Evolutionary conservation across 2,797 vertebrate species (phyloP).

Genomic region (Alauda arvensis): DNA sequence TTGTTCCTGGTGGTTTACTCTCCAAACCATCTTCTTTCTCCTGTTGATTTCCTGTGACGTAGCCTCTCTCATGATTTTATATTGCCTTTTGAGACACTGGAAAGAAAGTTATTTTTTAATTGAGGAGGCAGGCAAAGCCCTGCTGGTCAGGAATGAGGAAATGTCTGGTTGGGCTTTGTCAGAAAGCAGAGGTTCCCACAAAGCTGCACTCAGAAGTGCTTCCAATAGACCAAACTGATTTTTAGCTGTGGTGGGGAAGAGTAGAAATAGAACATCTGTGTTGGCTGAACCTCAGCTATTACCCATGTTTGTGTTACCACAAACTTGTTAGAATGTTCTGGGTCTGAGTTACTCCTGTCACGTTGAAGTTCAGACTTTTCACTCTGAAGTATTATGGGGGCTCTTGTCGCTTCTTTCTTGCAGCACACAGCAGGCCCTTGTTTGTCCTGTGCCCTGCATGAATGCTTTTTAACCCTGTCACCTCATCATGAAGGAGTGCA

Average conservation of each 20-base stretch:
- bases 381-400: not conserved
- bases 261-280: not conserved
- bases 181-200: not conserved
- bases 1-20: not conserved
- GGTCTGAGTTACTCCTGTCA: not conserved
- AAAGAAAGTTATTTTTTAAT: not conserved
- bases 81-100: not conserved
- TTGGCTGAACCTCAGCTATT: not conserved
- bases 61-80: not conserved
- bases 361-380: not conserved
- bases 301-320: not conserved
- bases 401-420: not conserved
- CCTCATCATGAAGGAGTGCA: not conserved
- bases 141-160: not conserved
- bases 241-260: not conserved
- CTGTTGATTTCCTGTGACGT: not conserved
- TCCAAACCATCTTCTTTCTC: not conserved
- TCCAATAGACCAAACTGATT: not conserved
- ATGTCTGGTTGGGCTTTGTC: not conserved
- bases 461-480: slow-evolving; percentile 2
- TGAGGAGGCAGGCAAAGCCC: not conserved
- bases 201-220: not conserved
- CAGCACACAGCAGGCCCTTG: not conserved
- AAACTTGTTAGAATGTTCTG: not conserved
- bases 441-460: not conserved